Evolutionary conservation across 2,797 vertebrate genomes (phyloP), one percentile per base, ranked within the genome.

Genomic region (Linurgus olivaceus): DNA sequence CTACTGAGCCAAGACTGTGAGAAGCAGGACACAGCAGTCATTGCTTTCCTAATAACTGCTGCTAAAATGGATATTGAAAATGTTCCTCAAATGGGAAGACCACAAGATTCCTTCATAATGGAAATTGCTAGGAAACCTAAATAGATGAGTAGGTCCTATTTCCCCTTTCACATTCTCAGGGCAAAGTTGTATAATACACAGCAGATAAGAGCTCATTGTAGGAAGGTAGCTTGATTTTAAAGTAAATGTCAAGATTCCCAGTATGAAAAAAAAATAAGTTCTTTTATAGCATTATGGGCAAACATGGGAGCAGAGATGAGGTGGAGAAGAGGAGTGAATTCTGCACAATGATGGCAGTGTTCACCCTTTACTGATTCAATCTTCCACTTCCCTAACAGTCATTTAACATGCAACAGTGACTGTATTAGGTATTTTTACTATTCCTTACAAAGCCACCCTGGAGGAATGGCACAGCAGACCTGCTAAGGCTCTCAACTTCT

Each of bases 381-480:
- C 47, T 92, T 91, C 59, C 81, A 88, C 75, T 95, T 97, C 86
- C 23, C 28, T 90, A 90, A 86, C 61, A 92, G 94, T 94, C 92
- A 35, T 89, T 97, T 96, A 89, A 75, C 71, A 90, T n/a, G 90
- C 88, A 90, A 87, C 88, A 80, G 74, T 86, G 91, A 86, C 77
- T 97, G 42, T 88, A 87, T 94, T 88, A 93, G 92, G 52, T 85
- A 93, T 88, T 96, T 96, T 94, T 93, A 81, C 84, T 91, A 54
- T 92, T 97, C 83, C 90, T 86, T 88, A 23, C 94, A 91, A 97
- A 97, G 90, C 96, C 92, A 94, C 91, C 94, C 96, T 93, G 76
- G 85, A 96, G 95, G 92, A 95, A 91, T 81, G 65, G 84, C 81
- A 57, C 80, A 92, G 94, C 74, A 95, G 73, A 92, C 86, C 91